Conservation (phyloP, 2,888 invertebrate species). For the Drosophila hamatofila region DNA sequence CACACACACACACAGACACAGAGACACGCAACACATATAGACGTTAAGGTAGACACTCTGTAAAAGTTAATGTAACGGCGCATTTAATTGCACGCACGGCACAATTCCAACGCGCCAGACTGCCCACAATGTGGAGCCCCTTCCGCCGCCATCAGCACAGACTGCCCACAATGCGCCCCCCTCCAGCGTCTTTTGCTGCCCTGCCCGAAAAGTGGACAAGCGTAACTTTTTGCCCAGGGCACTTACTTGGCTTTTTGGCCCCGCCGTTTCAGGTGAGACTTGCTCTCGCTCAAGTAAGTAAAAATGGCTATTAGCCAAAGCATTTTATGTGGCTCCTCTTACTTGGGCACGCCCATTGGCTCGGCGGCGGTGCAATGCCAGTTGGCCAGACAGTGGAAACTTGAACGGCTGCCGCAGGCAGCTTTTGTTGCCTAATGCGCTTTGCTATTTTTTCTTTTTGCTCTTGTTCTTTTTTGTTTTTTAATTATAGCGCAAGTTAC, state of each 20-base stretch:
- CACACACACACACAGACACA: conserved; percentile 50
- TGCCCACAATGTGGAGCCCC: conserved; percentile 27
- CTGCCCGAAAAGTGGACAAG: conserved; percentile 54
- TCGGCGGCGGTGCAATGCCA: conserved; percentile 11
- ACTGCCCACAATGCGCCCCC: background rate
- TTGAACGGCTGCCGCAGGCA: conserved; percentile 45
- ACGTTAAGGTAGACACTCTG: conserved; percentile 75
- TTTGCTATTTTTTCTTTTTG: conserved; percentile 68
- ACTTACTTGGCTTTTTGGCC: conserved; percentile 80
- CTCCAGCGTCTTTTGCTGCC: background rate
- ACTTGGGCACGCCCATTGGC: conserved; percentile 59
- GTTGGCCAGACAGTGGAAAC: conserved; percentile 18
- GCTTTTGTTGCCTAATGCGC: conserved; percentile 79
- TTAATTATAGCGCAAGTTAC: conserved; percentile 80
- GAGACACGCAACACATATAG: conserved; percentile 31
- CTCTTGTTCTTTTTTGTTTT: conserved; percentile 17
- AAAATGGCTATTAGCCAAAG: conserved; percentile 80
- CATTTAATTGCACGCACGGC: conserved; percentile 82
- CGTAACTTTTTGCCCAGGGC: conserved; percentile 59
- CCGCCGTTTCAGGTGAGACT: conserved; percentile 67
- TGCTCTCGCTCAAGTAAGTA: conserved; percentile 71
- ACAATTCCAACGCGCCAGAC: conserved; percentile 51
- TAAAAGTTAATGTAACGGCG: conserved; percentile 82
- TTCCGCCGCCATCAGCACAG: background rate
- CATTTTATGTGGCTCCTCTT: conserved; percentile 77